These are phyloP conservation scores for Myopa testacea DNA, from an alignment of 2,888 invertebrate species.

Conservation along the genomic window DNA sequence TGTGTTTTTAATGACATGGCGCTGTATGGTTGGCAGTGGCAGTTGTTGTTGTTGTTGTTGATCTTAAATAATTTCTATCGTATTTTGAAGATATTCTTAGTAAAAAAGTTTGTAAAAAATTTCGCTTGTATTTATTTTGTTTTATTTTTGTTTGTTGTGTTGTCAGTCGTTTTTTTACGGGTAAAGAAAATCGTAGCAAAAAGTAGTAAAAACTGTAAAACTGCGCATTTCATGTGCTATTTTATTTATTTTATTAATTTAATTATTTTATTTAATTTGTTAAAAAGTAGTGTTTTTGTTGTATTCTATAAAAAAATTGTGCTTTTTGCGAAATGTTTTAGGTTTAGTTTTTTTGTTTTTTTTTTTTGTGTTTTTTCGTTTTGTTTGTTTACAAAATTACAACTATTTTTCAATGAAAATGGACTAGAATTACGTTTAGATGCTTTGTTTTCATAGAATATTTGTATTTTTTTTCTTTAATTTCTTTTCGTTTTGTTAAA, in stretches of 20 bases:
- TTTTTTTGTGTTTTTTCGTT: conserved; percentile 32
- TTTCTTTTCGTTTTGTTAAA: not conserved
- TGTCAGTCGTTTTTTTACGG: conserved; percentile 31
- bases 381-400: conserved; percentile 42
- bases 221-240: conserved; percentile 37
- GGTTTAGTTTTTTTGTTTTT: not conserved
- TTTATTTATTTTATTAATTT: conserved; percentile 3
- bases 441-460: conserved; percentile 36
- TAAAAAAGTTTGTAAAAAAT: not conserved
- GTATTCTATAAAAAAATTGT: conserved; percentile 45
- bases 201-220: conserved; percentile 18
- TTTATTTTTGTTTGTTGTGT: conserved; percentile 46
- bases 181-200: conserved; percentile 22
- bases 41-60: not conserved
- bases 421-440: conserved; percentile 47
- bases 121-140: conserved; percentile 45
- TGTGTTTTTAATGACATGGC: conserved; percentile 46
- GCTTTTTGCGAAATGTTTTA: conserved; percentile 43
- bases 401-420: conserved; percentile 49
- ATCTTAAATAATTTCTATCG: not conserved
- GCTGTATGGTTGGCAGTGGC: conserved; percentile 4
- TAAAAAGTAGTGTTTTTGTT: conserved; percentile 26
- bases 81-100: not conserved
- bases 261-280: conserved; percentile 38
- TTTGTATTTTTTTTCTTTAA: conserved; percentile 13